These are phyloP conservation scores for Schizopygopsis pylzovi DNA, from an alignment of 2,797 vertebrate species.

Conservation along the genomic window DNA sequence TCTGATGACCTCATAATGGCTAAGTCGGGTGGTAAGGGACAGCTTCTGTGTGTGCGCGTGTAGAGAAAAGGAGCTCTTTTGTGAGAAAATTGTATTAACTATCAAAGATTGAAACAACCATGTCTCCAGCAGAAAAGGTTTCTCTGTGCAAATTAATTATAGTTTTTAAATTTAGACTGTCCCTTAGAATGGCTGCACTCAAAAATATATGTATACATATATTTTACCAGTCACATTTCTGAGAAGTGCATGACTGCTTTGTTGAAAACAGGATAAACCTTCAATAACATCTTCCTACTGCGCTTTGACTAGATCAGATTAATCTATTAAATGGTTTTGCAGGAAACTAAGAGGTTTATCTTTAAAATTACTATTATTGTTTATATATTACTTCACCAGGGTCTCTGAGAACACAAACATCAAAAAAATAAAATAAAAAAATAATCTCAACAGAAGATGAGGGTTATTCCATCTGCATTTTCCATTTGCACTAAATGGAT, in stretches of 20 bases:
- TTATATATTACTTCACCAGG: background rate
- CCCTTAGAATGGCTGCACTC: background rate
- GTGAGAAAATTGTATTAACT: constrained; percentile 2
- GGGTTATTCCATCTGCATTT: background rate
- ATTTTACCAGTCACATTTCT: background rate
- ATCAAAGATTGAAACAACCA: constrained; percentile 7
- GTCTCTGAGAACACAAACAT: background rate
- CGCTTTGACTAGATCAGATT: background rate
- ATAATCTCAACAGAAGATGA: background rate
- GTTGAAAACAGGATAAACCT: background rate
- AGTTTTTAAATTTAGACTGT: constrained; percentile 7
- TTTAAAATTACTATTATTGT: background rate
- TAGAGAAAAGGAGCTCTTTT: background rate
- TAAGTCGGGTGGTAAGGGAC: constrained; percentile 37
- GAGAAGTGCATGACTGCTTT: background rate
- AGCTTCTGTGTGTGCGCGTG: constrained; percentile 7
- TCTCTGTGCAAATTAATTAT: background rate
- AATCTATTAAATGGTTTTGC: background rate
- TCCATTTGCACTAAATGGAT: background rate
- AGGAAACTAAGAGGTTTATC: background rate
- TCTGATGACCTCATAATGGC: constrained; percentile 53
- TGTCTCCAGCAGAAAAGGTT: background rate
- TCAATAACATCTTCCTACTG: background rate
- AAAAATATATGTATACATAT: background rate
- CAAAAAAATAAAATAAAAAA: background rate